These are phyloP conservation scores for Acrocyrtus sp. DNA, from an alignment of 2,888 invertebrate genomes.

Conservation along the genomic window DNA sequence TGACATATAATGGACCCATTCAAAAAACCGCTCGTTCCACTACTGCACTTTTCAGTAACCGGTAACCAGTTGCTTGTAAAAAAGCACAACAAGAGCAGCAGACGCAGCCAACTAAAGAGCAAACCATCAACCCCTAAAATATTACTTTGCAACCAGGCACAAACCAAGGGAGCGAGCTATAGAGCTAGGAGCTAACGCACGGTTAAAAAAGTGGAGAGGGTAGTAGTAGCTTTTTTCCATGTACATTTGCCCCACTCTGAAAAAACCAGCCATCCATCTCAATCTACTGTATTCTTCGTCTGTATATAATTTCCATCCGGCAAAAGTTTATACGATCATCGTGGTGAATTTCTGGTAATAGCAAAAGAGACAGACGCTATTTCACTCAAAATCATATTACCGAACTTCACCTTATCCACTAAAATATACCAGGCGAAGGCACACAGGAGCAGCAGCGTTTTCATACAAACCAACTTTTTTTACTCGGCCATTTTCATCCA, in stretches of 20 bases:
- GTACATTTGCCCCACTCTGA: too few species aligned
- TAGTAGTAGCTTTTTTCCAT: slow-evolving; percentile 5
- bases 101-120: background rate
- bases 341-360: background rate
- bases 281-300: background rate
- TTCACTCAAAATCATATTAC: slow-evolving; percentile 4
- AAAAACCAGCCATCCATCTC: slow-evolving; percentile 29
- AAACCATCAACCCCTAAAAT: slow-evolving; percentile 17
- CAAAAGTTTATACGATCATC: too few species aligned
- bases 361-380: slow-evolving; percentile 24
- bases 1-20: too few species aligned
- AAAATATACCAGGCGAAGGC: too few species aligned
- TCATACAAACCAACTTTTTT: too few species aligned
- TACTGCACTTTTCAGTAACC: too few species aligned
- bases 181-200: slow-evolving; percentile 2
- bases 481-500: slow-evolving; percentile 21
- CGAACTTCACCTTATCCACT: too few species aligned
- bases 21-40: too few species aligned
- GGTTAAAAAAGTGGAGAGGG: slow-evolving; percentile 13
- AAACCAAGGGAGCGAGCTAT: background rate
- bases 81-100: slow-evolving; percentile 14
- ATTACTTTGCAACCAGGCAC: too few species aligned
- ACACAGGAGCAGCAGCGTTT: too few species aligned
- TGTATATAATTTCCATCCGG: slow-evolving; percentile 13
- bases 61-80: slow-evolving; percentile 28